Conservation (phyloP, 2,888 invertebrate species). For the Bellardia pandia region DNA sequence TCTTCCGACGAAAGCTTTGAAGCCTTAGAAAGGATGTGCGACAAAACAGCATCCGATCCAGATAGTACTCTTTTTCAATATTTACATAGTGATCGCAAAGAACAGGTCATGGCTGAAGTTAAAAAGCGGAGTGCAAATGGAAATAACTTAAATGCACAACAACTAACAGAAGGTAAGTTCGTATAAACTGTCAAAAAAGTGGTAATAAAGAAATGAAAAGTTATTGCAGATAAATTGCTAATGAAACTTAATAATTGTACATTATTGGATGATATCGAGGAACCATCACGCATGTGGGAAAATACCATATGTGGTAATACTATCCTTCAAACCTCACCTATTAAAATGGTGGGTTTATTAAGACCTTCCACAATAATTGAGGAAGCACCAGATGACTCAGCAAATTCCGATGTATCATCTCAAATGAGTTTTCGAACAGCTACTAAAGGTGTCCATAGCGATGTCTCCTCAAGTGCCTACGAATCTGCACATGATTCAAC, state of each 20-base stretch:
- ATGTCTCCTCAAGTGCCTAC: slow-evolving; percentile 78
- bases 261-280: slow-evolving; percentile 82
- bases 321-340: slow-evolving; percentile 79
- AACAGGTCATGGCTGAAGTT: slow-evolving; percentile 74
- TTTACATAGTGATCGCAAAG: slow-evolving; percentile 78
- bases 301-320: slow-evolving; percentile 77
- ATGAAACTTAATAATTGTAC: slow-evolving; percentile 74
- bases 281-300: slow-evolving; percentile 83
- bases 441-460: slow-evolving; percentile 68
- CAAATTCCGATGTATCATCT: slow-evolving; percentile 75
- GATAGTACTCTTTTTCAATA: slow-evolving; percentile 82
- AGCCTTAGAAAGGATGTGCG: slow-evolving; percentile 81
- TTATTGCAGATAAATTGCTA: slow-evolving; percentile 49
- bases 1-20: slow-evolving; percentile 80
- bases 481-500: slow-evolving; percentile 80
- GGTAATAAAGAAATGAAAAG: background rate
- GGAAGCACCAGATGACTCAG: slow-evolving; percentile 77
- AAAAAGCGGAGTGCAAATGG: slow-evolving; percentile 71
- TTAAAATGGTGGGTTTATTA: slow-evolving; percentile 82
- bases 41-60: slow-evolving; percentile 82
- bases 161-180: slow-evolving; percentile 22
- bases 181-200: background rate
- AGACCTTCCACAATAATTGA: slow-evolving; percentile 83
- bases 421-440: slow-evolving; percentile 78
- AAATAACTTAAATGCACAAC: background rate